A percentile compares a stretch with the other conserved stretches of the same genome.
These are phyloP conservation scores for Sus cebifrons DNA, from an alignment of 2,797 vertebrate genomes.

Conservation along the genomic window DNA sequence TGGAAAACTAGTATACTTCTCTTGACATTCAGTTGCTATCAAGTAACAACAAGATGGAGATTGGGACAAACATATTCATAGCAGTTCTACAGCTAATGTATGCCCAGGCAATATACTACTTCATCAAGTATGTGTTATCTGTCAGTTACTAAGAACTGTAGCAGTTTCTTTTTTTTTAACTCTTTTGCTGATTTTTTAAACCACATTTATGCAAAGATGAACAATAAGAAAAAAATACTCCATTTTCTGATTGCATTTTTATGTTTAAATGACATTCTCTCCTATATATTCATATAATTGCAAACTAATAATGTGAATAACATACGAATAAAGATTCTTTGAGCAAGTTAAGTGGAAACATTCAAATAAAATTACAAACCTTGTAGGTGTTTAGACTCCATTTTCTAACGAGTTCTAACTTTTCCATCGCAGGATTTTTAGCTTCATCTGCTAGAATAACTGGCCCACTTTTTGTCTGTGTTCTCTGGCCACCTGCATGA, in stretches of 20 bases:
- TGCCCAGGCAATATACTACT: constrained; percentile 7
- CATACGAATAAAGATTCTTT: constrained; percentile 55
- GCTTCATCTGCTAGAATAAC: constrained; percentile 97
- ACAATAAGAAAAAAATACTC: constrained; percentile 47
- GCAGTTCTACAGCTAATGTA: neutral
- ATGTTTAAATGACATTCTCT: constrained; percentile 45
- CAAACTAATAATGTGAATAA: constrained; percentile 48
- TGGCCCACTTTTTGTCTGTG: constrained; percentile 92
- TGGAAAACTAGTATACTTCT: neutral
- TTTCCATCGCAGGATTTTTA: constrained; percentile 98
- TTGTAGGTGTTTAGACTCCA: constrained; percentile 99
- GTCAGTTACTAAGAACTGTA: constrained; percentile 38
- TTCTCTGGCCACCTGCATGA: constrained; percentile 85
- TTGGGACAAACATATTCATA: neutral
- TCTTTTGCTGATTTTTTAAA: constrained; percentile 49
- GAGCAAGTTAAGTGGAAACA: constrained; percentile 28
- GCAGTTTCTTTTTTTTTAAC: neutral
- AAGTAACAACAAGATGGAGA: neutral
- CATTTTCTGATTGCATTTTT: constrained; percentile 41
- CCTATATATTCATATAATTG: neutral
- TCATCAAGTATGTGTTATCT: constrained; percentile 20
- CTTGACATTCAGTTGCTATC: neutral
- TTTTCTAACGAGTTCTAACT: constrained; percentile 97
- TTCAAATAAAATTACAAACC: constrained; percentile 90
- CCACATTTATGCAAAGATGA: constrained; percentile 53